Evolutionary conservation across 2,888 invertebrate species (phyloP).

Genomic region (Eugnorisma glareosa): DNA sequence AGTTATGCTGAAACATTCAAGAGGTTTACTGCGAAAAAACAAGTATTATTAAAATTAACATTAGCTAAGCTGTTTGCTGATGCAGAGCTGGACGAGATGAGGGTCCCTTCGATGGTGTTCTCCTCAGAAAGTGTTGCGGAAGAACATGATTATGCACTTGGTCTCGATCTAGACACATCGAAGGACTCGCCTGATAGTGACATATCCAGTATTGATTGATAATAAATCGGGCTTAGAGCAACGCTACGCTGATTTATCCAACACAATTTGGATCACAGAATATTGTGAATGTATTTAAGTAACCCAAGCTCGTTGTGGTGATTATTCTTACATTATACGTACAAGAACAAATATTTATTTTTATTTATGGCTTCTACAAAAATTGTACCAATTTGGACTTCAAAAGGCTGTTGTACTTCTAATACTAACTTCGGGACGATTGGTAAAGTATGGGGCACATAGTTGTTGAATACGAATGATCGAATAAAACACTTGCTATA

Average conservation of each 20-base stretch:
- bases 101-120: slow-evolving; percentile 2
- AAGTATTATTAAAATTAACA: slow-evolving; percentile 40
- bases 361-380: not conserved
- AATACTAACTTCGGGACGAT: not conserved
- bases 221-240: not conserved
- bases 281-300: not conserved
- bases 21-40: slow-evolving; percentile 34
- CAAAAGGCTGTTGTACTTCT: not conserved
- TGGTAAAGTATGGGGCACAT: not conserved
- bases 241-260: not conserved
- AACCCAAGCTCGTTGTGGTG: not conserved
- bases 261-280: not conserved
- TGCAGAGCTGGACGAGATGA: slow-evolving; percentile 46
- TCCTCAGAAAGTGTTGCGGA: not conserved
- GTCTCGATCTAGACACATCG: slow-evolving; percentile 1
- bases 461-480: slow-evolving; percentile 34
- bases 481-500: slow-evolving; percentile 29
- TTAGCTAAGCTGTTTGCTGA: slow-evolving; percentile 49
- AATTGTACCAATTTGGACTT: not conserved
- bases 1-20: slow-evolving; percentile 54
- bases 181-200: slow-evolving; percentile 20
- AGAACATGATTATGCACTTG: not conserved
- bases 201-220: slow-evolving; percentile 12
- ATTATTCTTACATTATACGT: not conserved
- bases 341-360: not conserved